Base-by-base conservation (phyloP, 2,888 invertebrate genomes). In the Apamea crenata region DNA sequence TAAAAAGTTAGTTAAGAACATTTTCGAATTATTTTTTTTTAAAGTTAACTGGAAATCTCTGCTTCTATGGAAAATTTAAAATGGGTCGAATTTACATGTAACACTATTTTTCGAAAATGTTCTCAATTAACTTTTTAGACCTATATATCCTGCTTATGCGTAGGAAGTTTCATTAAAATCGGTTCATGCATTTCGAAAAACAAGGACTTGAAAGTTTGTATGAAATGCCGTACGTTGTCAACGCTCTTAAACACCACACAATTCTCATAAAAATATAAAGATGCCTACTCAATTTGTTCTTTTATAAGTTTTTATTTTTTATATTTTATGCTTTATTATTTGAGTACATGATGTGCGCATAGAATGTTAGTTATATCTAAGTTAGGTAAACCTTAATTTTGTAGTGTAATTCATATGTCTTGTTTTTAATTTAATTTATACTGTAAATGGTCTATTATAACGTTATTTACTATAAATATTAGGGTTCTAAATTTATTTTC, bases 301-400 rank as follows among this genome's bases (percentile, higher is more conserved):
- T 74, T 36, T 36, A 61, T 14, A 68, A 32, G 68, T 12, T 32
- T 80, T 53, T 40, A 59, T 32, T 66, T 80, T 76, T 70, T 79
- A 61, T 50, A 73, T 67, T 68, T 74, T 66, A 32, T 81, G 70
- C n/a, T 75, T 72, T 78, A 71, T 70, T 74, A 65, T 74, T 81
- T 74, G 68, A 76, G 50, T 80, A 78, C 73, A 56, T 74, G 56
- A 78, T 81, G 80, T 78, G 90, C 90, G 90, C 91, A 91, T 91
- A 91, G 90, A 69, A 82, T 91, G 89, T 89, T 88, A 84, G 86
- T 86, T 83, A 79, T 82, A n/a, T n/a, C n/a, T n/a, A 81, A 77
- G 77, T 84, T 73, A 84, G 67, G 59, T 75, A 25, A 56, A 69
- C 63, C 78, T 73, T 83, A 77, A 77, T 82, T 77, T 80, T 83